Base-by-base conservation (phyloP, 2,113 vertebrate species). In the Halichoeres trimaculatus region DNA sequence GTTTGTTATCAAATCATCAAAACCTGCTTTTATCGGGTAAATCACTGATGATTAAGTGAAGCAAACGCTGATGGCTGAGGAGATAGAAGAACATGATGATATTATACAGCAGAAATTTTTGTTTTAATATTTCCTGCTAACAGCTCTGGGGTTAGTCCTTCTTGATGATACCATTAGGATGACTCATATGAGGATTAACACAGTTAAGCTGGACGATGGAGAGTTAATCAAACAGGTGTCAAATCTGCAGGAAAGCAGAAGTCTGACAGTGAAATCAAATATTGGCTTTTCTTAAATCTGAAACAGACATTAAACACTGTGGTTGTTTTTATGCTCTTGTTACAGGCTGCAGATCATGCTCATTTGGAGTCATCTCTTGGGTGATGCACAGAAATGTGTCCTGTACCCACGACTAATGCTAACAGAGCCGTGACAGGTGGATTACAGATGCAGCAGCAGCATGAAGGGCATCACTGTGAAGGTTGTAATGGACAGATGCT, bases 1-100 rank as follows among this genome's bases (percentile, higher is more conserved):
- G 57, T 71, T 81, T 83, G 67, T 89, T 89, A 86, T 87, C 86
- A 62, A 82, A 83, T 80, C 79, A 86, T 89, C 78, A 73, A 72
- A 84, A 87, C 71, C 67, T 0, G 1, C 61, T 80, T 81, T 84
- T 85, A 84, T 78, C 62, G 16, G 67, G 58, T 63, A 71, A 78
- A 89, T 85, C 89, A 41, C 80, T 64, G 61, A 74, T 81, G 78
- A 89, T 85, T 74, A 84, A 60, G 67, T 48, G 76, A 76, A 80
- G 78, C 80, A 30, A 76, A 7, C 45, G 55, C 76, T 76, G 80
- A 81, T 79, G 82, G 80, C 68, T 84, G 77, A 80, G 53, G 55
- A 55, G 70, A 77, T 74, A 80, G 36, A 1, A 41, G n/a, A 1
- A 66, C 58, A 81, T 48, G 68, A 64, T 60, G 75, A 62, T 66